A percentile compares a stretch with the other conserved stretches of the same genome.
Conservation (phyloP, 2,797 vertebrate genomes). For the Podargus strigoides region DNA sequence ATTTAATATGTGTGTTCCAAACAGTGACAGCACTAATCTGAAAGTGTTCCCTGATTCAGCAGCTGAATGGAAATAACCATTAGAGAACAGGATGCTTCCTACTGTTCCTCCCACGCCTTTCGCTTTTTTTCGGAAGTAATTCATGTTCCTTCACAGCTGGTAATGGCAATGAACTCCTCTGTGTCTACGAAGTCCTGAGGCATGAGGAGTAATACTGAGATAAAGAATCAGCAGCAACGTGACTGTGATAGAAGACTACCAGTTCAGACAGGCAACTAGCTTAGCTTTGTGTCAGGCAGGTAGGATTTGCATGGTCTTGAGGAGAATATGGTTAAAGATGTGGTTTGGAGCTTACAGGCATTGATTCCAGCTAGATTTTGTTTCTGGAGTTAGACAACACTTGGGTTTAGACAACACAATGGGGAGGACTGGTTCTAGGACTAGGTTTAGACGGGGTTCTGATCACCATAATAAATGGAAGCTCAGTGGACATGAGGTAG, state of each 20-base stretch:
- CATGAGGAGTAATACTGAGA: background rate
- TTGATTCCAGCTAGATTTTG: background rate
- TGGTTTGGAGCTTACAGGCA: background rate
- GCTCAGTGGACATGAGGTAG: background rate
- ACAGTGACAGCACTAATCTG: constrained; percentile 29
- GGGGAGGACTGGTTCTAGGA: background rate
- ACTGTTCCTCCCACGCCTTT: constrained; percentile 18
- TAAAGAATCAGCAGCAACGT: background rate
- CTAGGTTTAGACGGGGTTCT: background rate
- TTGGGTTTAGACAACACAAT: no score
- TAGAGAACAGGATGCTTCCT: constrained; percentile 42
- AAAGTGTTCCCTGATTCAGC: constrained; percentile 51
- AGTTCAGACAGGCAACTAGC: background rate
- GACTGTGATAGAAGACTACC: background rate
- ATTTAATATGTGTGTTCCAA: constrained; percentile 12
- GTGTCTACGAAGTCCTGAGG: background rate
- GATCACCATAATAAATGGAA: background rate
- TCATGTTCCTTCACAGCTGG: constrained; percentile 31
- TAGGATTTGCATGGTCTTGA: background rate
- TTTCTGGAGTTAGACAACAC: background rate
- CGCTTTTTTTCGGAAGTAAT: background rate
- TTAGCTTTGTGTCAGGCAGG: background rate
- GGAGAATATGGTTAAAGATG: accelerated
- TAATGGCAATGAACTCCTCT: background rate
- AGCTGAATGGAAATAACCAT: constrained; percentile 42